Evolutionary conservation across 1,140 invertebrate species (phyloP), one percentile per base, ranked within the genome.

Genomic region (Holcopasites calliopsidis): DNA sequence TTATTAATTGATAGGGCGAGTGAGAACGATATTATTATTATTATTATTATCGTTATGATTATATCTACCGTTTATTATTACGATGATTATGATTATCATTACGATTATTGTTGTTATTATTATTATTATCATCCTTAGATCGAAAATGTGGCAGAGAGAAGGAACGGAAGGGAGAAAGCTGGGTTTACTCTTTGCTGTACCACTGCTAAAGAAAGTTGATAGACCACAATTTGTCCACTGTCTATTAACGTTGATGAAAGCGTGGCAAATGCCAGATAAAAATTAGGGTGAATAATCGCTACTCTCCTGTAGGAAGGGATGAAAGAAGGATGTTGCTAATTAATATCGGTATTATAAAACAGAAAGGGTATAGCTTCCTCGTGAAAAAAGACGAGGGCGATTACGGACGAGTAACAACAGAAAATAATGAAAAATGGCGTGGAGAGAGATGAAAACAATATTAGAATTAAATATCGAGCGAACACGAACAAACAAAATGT

Each of bases 181-280:
- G 65, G n/a, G n/a, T n/a, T n/a, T 79, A 64, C 55, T 83, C 54
- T 83, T 65, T 80, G 75, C 69, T n/a, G n/a, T 83, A 83, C 61
- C 80, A 79, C 82, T 80, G 81, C 77, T 83, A 79, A 73, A 28
- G 18, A 40, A 47, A 31, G 13, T 21, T 62, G 47, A 79, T 77
- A 83, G 77, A 76, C 47, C 13, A 83, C 52, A 79, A 64, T 73
- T 80, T 83, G 69, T 54, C 57, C 57, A 70, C 33, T 79, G 47
- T 80, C 71, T 79, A 40, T 40, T 52, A 72, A 79, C 42, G 47
- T 81, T 60, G 61, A 82, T 54, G 55, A 74, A 74, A 78, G 52
- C 76, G 68, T 77, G 33, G 16, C 1, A n/a, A 31, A 11, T 35
- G n/a, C 16, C 13, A 61, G 7, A 40, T 7, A 57, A 18, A 57